These are phyloP conservation scores for Noturus placidus DNA, from an alignment of 2,113 vertebrate genomes.

Conservation along the genomic window DNA sequence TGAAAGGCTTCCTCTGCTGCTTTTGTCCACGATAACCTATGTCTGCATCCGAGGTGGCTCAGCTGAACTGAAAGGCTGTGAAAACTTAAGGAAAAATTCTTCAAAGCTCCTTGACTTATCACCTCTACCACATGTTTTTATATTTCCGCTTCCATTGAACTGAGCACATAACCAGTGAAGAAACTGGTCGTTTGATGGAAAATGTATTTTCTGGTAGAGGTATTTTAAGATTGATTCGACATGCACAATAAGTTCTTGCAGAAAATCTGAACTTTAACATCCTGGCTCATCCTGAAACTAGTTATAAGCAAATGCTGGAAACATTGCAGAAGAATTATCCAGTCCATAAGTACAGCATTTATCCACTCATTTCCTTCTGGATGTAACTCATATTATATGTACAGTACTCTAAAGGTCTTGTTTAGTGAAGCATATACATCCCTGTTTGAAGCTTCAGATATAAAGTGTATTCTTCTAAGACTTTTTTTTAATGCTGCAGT, in stretches of 20 bases:
- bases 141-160: not conserved
- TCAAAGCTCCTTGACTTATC: slow-evolving; percentile 18
- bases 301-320: not conserved
- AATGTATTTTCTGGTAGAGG: not conserved
- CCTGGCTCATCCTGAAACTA: not conserved
- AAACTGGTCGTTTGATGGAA: not conserved
- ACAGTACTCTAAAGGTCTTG: not conserved
- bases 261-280: not conserved
- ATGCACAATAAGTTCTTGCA: slow-evolving; percentile 1
- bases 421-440: not conserved
- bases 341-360: not conserved
- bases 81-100: slow-evolving; percentile 8
- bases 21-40: not conserved
- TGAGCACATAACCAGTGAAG: slow-evolving; percentile 1
- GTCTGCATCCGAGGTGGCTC: slow-evolving; percentile 9
- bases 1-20: slow-evolving; percentile 16
- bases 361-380: not conserved
- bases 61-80: slow-evolving; percentile 4
- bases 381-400: no score
- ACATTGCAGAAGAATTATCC: not conserved
- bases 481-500: not conserved
- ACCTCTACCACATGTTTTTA: slow-evolving; percentile 14
- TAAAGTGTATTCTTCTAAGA: not conserved
- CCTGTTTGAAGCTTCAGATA: not conserved
- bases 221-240: not conserved